Evolutionary conservation across 1,140 invertebrate species (phyloP).

Genomic region (Sycophaga agraensis): DNA sequence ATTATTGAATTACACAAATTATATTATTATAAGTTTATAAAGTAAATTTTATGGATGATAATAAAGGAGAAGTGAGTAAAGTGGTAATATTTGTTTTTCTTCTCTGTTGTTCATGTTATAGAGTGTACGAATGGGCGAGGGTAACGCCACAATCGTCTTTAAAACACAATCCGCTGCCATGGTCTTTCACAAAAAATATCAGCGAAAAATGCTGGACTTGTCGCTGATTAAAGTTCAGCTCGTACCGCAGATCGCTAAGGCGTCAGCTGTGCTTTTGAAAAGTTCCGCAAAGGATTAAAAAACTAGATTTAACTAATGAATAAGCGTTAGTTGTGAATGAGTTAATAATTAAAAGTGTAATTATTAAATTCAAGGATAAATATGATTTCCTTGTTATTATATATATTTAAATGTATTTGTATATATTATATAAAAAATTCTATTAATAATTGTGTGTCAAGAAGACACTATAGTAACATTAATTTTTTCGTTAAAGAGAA

Average conservation of each 20-base stretch:
- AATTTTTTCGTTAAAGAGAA: too few relatives aligned
- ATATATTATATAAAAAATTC: too few relatives aligned
- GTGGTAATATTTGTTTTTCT: conserved; percentile 19
- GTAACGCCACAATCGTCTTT: conserved; percentile 60
- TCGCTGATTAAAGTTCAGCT: conserved; percentile 61
- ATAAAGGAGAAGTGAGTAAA: not conserved
- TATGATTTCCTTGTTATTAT: too few relatives aligned
- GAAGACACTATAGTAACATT: too few relatives aligned
- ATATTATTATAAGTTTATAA: not conserved
- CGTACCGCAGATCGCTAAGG: conserved; percentile 40
- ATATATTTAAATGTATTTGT: too few relatives aligned
- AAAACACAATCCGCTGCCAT: conserved; percentile 60
- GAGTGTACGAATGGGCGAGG: conserved; percentile 56
- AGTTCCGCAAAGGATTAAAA: conserved; percentile 11
- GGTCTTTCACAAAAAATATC: conserved; percentile 64
- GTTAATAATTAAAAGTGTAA: too few relatives aligned
- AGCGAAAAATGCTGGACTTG: conserved; percentile 62
- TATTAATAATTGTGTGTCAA: too few relatives aligned
- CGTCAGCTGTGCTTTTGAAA: conserved; percentile 7
- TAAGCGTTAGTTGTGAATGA: too few relatives aligned
- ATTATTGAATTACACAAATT: not conserved
- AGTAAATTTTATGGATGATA: not conserved
- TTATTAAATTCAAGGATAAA: too few relatives aligned
- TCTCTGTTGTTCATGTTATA: conserved; percentile 46
- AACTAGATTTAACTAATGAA: too few relatives aligned